Conservation (phyloP, 2,888 invertebrate genomes). For the Noctua fimbriata region DNA sequence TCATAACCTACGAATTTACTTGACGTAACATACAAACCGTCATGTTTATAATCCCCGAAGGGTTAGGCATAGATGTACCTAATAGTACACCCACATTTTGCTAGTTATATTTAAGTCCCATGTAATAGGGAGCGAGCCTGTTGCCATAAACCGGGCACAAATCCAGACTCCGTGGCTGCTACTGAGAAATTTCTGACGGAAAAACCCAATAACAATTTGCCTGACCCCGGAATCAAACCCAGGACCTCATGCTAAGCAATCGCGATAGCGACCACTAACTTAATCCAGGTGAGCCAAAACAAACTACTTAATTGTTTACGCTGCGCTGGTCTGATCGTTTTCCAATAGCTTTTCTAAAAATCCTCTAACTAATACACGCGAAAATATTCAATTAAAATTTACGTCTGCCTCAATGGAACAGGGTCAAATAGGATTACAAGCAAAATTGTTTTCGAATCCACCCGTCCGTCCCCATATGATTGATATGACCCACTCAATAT, state of each 20-base stretch:
- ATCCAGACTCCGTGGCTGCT: too few relatives aligned
- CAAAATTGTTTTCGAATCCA: constrained; percentile 65
- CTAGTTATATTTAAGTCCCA: too few relatives aligned
- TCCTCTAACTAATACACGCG: constrained; percentile 3
- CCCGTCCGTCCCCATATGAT: constrained; percentile 56
- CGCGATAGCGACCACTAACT: neutral
- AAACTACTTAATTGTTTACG: too few relatives aligned
- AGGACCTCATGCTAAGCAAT: neutral
- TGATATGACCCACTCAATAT: constrained; percentile 67
- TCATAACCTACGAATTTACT: too few relatives aligned
- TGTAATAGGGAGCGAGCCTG: too few relatives aligned
- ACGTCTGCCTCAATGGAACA: constrained; percentile 41
- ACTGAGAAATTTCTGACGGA: too few relatives aligned
- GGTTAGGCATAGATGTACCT: too few relatives aligned
- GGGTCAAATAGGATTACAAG: constrained; percentile 58
- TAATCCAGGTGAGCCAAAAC: neutral
- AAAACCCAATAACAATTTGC: neutral
- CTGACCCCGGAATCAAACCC: neutral
- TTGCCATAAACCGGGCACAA: too few relatives aligned
- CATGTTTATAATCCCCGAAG: too few relatives aligned
- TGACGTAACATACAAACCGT: too few relatives aligned
- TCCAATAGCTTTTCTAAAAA: constrained; percentile 7
- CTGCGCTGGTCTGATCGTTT: neutral
- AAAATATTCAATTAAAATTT: constrained; percentile 65
- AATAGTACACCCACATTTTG: too few relatives aligned